Base-by-base conservation (phyloP, 2,888 invertebrate genomes). In the Diaphora mendica region DNA sequence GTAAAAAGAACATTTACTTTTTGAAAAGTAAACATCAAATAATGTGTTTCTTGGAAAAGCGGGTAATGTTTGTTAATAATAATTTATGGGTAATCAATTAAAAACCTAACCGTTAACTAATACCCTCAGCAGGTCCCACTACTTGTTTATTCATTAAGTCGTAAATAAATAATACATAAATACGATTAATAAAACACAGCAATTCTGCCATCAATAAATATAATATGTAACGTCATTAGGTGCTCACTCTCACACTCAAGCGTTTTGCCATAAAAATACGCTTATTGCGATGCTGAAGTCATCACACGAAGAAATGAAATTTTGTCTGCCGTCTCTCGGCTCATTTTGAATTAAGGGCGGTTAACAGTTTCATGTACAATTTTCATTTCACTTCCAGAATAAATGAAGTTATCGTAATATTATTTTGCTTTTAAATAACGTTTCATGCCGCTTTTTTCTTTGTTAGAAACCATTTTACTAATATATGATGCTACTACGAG, bases 381-480 rank as follows among this genome's bases (percentile, higher is more conserved):
- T 76, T 83, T 83, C 84, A 84, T 86, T 87, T 85, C 82, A 70
- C 78, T 76, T 71, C 83, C 74, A 82, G 83, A 82, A 85, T 82
- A 66, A 81, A 75, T 72, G 75, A 42, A 71, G 77, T 80, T 83
- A 82, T 78, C 68, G 75, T 68, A 72, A 73, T 77, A 80, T 78
- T 78, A 26, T 62, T 30, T 71, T 59, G 44, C 65, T 59, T 48
- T 48, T 75, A 65, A 55, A n/a, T n/a, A 35, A 20, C 15, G 26
- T 77, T 79, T 72, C 72, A 74, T 70, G 30, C 48, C 51, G 8
- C 15, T 39, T 66, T 66, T 66, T 26, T 66, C 20, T 42, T 65
- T 51, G n/a, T n/a, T 55, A n/a, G 8, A 23, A n/a, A 55, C 23
- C 2, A 23, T 51, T 51, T 23, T 5, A 20, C 44, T 15, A 23